These are phyloP conservation scores for Pteropus alecto DNA, from an alignment of 2,113 vertebrate genomes.

Conservation along the genomic window DNA sequence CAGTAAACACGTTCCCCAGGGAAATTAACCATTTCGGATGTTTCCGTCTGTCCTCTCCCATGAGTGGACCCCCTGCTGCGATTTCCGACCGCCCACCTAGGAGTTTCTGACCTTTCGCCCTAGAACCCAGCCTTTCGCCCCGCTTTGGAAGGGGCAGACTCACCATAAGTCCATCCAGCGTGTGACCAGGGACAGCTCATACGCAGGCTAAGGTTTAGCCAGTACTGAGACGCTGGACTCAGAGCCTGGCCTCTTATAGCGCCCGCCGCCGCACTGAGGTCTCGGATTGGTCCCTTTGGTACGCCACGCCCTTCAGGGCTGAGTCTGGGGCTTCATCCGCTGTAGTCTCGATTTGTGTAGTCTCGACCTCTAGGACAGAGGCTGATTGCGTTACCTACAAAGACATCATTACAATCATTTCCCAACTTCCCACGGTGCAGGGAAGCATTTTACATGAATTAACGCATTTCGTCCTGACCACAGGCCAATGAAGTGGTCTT, in stretches of 20 bases:
- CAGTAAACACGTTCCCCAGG: too few species aligned
- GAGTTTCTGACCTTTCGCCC: neutral
- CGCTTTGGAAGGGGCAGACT: neutral
- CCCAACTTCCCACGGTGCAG: neutral
- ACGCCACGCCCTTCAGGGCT: neutral
- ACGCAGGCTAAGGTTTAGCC: fast-evolving
- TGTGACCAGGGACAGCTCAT: fast-evolving
- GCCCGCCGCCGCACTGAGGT: fast-evolving
- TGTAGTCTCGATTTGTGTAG: neutral
- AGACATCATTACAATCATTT: neutral
- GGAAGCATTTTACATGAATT: neutral
- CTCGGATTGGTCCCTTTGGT: neutral
- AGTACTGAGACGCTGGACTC: fast-evolving
- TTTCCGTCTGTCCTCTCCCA: neutral
- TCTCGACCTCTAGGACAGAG: fast-evolving
- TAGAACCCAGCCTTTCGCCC: neutral
- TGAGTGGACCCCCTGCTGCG: neutral
- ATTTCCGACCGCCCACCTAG: neutral
- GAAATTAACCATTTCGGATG: neutral
- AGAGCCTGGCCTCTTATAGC: neutral
- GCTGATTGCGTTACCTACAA: neutral
- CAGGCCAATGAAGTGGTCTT: neutral
- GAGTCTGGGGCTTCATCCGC: neutral
- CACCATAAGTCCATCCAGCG: neutral
- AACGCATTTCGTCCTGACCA: neutral